Base-by-base conservation (phyloP, 2,888 invertebrate species). In the Myopa tessellatipennis region DNA sequence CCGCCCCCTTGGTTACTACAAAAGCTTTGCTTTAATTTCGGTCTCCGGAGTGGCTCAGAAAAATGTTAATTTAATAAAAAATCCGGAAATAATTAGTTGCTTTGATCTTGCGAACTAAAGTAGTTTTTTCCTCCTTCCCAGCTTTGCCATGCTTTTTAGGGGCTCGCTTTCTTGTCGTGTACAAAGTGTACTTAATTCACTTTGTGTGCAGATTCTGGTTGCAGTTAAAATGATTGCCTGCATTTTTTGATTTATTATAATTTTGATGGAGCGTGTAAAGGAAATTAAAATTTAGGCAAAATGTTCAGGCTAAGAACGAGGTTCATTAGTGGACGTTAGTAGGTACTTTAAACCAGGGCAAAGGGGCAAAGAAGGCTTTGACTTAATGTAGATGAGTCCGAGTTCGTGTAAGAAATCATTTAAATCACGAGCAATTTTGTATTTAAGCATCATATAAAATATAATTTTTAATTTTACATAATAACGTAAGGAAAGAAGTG, bases 41-140 rank as follows among this genome's bases (percentile, higher is more conserved):
- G 34, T 71, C 36, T 16, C 45, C 55, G 69, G 60, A 58, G 55
- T 34, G 67, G 77, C 45, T 34, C 18, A 75, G 78, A 83, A 84
- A 85, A 86, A 87, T 85, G 85, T 84, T 87, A 88, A 87, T 88
- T 88, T 87, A 87, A 87, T 86, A 85, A 80, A 78, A 79, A 85
- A 84, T 82, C 82, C 86, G 85, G 85, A 87, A 87, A 84, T 85
- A 89, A 89, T 89, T 89, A 89, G 87, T 85, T 85, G 82, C 85
- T 83, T 85, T 85, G 86, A 85, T 86, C 82, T 85, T 82, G 82
- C 85, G 10, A 12, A 12, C 38, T 6, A 38, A 65, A 85, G 72
- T 77, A 36, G 52, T 69, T 58, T 50, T 38, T 67, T 38, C 40
- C 73, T 16, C 55, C 38, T 50, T 60, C 10, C 16, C 50, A 10